Base-by-base conservation (phyloP, 2,888 invertebrate species). In the Cephus spinipes region DNA sequence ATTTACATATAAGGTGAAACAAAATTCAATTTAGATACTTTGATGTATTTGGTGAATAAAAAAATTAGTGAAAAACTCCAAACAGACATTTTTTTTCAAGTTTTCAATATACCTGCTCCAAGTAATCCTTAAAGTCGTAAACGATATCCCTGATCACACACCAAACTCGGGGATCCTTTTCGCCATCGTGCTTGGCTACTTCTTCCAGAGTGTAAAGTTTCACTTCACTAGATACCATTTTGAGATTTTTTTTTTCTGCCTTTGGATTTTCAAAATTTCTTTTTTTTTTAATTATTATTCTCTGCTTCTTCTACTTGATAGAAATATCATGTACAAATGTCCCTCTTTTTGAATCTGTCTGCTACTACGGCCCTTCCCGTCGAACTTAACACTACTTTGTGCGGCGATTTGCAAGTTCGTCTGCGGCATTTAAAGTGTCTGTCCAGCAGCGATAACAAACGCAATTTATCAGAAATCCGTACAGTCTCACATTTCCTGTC, bases 51-150 rank as follows among this genome's bases (percentile, higher is more conserved):
- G 2, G 23, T 23, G 23, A 55, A 55, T 55, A 23, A 23, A 55
- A 23, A 55, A 23, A 55, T 55, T 55, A 1, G 2, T 23, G 1
- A 55, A 55, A 9, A 55, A 55, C 9, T 55, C 23, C 0, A 55
- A 23, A 23, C 0, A 9, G 55, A 55, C 0, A 2, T 9, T 23
- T 9, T 55, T 23, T 55, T 55, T 55, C 6, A 55, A 40, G 23
- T 55, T 23, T 55, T 55, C 9, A 55, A 23, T 2, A 89, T 89
- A 95, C 95, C 92, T 95, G 92, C 11, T 93, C 86, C 1, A 94
- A 81, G 86, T 94, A 96, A 12, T 92, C 91, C 3, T 95, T 95
- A 82, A 95, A 93, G 90, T 96, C 95, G 87, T 96, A 96, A 4
- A 96, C 94, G 34, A 86, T 88, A 86, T 95, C 94, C 85, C 94